Percentiles rank a stretch among this genome's conserved stretches.
Conservation (phyloP, 2,888 invertebrate genomes). For the Epinotia bilunana region DNA sequence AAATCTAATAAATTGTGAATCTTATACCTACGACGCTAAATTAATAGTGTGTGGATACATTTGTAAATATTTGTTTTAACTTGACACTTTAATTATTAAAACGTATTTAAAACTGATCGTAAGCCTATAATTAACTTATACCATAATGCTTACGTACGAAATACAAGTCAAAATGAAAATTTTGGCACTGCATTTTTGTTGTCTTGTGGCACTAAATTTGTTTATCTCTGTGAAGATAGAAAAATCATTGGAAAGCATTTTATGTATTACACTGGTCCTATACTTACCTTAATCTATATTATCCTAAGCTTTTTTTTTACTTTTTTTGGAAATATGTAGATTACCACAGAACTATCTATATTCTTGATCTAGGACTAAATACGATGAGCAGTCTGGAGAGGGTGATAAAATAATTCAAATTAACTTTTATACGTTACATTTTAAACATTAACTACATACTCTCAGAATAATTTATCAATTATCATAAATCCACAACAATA, state of each 20-base stretch:
- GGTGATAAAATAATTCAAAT: conserved; percentile 77
- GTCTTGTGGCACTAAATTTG: conserved; percentile 69
- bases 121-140: conserved; percentile 47
- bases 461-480: conserved; percentile 83
- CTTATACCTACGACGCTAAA: conserved; percentile 81
- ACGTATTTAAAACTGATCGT: conserved; percentile 37
- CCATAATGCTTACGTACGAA: conserved; percentile 50
- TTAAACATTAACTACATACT: conserved; percentile 74
- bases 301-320: conserved; percentile 73
- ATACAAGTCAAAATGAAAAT: conserved; percentile 49
- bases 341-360: conserved; percentile 78
- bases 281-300: conserved; percentile 73
- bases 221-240: conserved; percentile 54
- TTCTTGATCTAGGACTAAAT: conserved; percentile 76
- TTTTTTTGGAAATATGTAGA: conserved; percentile 76
- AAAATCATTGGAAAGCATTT: conserved; percentile 68
- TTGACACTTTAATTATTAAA: conserved; percentile 49
- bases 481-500: conserved; percentile 83
- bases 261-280: conserved; percentile 74
- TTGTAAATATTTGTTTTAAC: conserved; percentile 58
- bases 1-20: conserved; percentile 65
- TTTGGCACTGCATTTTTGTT: conserved; percentile 74
- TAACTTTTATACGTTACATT: conserved; percentile 71
- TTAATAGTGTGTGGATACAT: conserved; percentile 72
- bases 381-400: conserved; percentile 83